Evolutionary conservation across 1,140 invertebrate species (phyloP).

Genomic region (Anastrepha obliqua): DNA sequence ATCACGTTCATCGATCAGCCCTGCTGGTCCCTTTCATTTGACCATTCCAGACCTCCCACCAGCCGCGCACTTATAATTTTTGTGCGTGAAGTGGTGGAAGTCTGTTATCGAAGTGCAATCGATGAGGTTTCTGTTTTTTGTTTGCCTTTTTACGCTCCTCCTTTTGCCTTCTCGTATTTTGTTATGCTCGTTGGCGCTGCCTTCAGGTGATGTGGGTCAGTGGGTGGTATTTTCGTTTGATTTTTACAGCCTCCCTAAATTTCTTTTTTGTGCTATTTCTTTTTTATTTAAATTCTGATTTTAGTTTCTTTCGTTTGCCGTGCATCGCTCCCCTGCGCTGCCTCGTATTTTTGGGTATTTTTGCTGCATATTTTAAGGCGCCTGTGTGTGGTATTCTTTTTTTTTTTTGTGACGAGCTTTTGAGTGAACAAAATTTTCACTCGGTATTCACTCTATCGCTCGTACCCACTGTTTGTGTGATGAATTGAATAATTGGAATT

Average conservation of each 20-base stretch:
- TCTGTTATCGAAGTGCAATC: neutral
- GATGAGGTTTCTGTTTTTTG: neutral
- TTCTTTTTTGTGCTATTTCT: conserved; percentile 8
- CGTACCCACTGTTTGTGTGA: conserved; percentile 40
- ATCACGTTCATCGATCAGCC: neutral
- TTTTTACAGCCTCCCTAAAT: neutral
- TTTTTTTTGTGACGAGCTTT: neutral
- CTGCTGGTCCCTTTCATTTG: neutral
- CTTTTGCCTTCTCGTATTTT: neutral
- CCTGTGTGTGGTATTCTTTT: neutral
- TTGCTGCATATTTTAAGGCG: neutral
- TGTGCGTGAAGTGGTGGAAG: neutral
- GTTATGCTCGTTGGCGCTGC: neutral
- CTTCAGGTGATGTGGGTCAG: neutral
- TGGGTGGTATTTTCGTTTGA: conserved; percentile 1
- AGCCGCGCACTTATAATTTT: neutral
- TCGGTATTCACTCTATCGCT: neutral
- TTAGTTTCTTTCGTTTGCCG: neutral
- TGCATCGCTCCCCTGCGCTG: neutral
- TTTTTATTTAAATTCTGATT: neutral
- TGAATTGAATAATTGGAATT: conserved; percentile 58
- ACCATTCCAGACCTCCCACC: neutral
- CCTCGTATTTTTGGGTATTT: neutral
- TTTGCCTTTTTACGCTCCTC: neutral
- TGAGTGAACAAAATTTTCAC: neutral